Percentiles rank a stretch among this genome's conserved stretches.
phyloP scores from a whole-genome alignment of 2,888 invertebrate genomes.

The Cantharis rustica region DNA sequence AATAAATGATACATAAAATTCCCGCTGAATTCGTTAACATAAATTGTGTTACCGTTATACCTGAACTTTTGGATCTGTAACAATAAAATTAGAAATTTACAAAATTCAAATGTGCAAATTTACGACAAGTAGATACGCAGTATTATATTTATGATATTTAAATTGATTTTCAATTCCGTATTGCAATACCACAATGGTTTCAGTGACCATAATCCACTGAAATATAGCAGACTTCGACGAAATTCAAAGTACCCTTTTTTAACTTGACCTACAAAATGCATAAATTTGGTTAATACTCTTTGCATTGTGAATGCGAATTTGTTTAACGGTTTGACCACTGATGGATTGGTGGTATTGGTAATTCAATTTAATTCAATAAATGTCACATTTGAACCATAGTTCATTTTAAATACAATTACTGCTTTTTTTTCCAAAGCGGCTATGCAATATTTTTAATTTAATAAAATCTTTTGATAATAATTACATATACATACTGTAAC shows the following conservation, averaged over 20 bases:
- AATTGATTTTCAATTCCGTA: neutral
- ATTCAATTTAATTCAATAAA: neutral
- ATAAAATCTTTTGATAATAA: no score
- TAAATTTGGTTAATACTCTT: neutral
- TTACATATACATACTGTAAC: no score
- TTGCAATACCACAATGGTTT: neutral
- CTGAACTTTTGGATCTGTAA: neutral
- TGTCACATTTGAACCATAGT: neutral
- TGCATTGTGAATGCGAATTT: neutral
- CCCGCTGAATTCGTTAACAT: neutral
- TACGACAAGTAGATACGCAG: neutral
- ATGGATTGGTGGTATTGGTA: neutral
- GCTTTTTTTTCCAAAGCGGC: neutral
- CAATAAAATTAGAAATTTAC: neutral
- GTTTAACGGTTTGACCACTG: neutral
- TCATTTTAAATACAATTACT: neutral
- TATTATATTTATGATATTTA: neutral
- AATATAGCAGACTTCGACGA: neutral
- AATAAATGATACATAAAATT: neutral
- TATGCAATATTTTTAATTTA: no score
- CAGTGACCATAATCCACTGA: neutral
- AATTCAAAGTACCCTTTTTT: neutral
- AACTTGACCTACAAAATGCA: neutral
- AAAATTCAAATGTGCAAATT: neutral
- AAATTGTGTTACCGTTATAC: neutral